Evolutionary conservation across 2,113 vertebrate genomes (phyloP).

Genomic region (Chionis minor): DNA sequence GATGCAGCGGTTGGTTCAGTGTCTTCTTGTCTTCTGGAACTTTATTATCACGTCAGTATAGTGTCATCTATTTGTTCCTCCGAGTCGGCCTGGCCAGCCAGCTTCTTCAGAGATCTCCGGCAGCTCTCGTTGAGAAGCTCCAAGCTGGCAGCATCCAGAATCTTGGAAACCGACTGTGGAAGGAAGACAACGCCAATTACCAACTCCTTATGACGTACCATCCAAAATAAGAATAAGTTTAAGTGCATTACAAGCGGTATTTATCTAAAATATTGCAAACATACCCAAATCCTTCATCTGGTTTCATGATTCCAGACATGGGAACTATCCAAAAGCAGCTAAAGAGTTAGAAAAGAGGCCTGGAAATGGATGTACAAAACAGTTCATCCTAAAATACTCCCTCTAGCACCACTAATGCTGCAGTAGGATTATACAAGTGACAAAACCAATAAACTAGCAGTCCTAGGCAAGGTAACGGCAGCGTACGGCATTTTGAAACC

Average conservation of each 20-base stretch:
- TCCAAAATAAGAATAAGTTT: not conserved
- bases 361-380: not conserved
- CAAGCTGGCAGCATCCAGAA: slow-evolving; percentile 91
- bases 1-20: slow-evolving; percentile 12
- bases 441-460: not conserved
- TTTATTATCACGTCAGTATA: slow-evolving; percentile 88
- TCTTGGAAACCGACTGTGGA: slow-evolving; percentile 83
- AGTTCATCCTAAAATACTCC: not conserved
- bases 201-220: not conserved
- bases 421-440: not conserved
- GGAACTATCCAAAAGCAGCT: not conserved
- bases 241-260: not conserved
- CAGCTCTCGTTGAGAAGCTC: slow-evolving; percentile 90
- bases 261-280: not conserved
- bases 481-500: not conserved
- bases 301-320: not conserved
- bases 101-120: slow-evolving; percentile 93
- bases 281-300: not conserved
- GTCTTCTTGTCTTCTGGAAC: not conserved
- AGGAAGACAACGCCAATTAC: not conserved
- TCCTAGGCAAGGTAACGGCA: not conserved
- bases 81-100: slow-evolving; percentile 86
- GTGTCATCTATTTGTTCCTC: slow-evolving; percentile 96
- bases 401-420: not conserved
- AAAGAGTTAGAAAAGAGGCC: not conserved